Conservation (phyloP, 2,113 vertebrate species). For the Dermatemys mawii region DNA sequence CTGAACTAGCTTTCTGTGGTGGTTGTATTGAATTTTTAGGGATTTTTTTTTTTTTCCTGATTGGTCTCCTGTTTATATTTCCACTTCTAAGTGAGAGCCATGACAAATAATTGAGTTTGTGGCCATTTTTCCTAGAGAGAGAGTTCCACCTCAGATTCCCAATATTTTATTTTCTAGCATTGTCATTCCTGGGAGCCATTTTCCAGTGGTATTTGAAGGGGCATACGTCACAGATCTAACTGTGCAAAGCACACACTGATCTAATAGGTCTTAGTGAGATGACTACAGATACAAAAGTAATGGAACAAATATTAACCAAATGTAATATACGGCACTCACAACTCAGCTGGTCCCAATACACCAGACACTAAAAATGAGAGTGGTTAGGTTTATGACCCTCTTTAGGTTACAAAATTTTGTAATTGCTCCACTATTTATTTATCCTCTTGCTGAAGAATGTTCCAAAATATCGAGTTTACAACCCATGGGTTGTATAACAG, state of each 20-base stretch:
- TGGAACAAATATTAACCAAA: neutral
- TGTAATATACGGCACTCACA: neutral
- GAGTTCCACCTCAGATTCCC: neutral
- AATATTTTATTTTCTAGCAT: neutral
- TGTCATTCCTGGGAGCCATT: neutral
- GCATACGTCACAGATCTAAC: neutral
- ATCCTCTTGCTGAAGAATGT: slow-evolving; percentile 70
- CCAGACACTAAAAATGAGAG: neutral
- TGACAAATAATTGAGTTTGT: neutral
- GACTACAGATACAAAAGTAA: neutral
- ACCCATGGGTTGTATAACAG: slow-evolving; percentile 67
- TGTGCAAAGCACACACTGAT: neutral
- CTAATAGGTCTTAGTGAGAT: neutral
- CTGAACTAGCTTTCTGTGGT: neutral
- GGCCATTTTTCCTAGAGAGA: neutral
- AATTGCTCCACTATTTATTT: slow-evolving; percentile 60
- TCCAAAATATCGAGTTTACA: slow-evolving; percentile 69
- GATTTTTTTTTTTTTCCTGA: neutral
- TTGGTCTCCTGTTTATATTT: neutral
- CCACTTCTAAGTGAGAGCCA: neutral
- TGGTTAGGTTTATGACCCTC: slow-evolving; percentile 67
- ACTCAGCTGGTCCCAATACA: neutral
- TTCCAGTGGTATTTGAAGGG: neutral
- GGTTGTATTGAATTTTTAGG: neutral
- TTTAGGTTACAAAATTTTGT: slow-evolving; percentile 69